These are phyloP conservation scores for Zaprionus camerounensis DNA, from an alignment of 1,140 invertebrate species.

Conservation along the genomic window DNA sequence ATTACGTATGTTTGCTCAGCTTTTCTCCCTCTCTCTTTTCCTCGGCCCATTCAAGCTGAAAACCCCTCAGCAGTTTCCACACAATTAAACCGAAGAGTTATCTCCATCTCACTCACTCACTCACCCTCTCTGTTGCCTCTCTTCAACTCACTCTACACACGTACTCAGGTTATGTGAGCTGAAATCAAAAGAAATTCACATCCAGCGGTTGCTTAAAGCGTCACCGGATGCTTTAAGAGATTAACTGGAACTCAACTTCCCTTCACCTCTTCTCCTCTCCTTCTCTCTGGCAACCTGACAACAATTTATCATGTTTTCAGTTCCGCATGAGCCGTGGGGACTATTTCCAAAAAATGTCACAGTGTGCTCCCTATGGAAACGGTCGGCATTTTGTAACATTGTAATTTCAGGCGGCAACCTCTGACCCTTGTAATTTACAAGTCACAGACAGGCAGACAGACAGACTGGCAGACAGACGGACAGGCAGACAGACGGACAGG, in stretches of 20 bases:
- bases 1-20: constrained; percentile 61
- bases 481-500: no score
- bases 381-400: constrained; percentile 62
- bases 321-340: constrained; percentile 31
- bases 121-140: not conserved
- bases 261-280: not conserved
- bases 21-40: constrained; percentile 5
- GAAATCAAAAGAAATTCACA: constrained; percentile 10
- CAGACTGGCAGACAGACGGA: constrained; percentile 10
- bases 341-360: constrained; percentile 41
- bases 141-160: not conserved
- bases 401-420: constrained; percentile 59
- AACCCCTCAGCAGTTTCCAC: not conserved
- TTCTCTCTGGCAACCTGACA: not conserved
- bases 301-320: constrained; percentile 48
- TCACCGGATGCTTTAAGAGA: constrained; percentile 34
- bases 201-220: constrained; percentile 9
- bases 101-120: no score
- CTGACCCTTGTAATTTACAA: constrained; percentile 54
- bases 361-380: constrained; percentile 13
- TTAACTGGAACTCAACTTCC: constrained; percentile 1
- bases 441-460: constrained; percentile 47
- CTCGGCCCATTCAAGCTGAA: not conserved
- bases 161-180: constrained; percentile 4
- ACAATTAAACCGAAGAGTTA: constrained; percentile 3